Evolutionary conservation across 2,113 vertebrate genomes (phyloP).

Genomic region (Tragelaphus scriptus): DNA sequence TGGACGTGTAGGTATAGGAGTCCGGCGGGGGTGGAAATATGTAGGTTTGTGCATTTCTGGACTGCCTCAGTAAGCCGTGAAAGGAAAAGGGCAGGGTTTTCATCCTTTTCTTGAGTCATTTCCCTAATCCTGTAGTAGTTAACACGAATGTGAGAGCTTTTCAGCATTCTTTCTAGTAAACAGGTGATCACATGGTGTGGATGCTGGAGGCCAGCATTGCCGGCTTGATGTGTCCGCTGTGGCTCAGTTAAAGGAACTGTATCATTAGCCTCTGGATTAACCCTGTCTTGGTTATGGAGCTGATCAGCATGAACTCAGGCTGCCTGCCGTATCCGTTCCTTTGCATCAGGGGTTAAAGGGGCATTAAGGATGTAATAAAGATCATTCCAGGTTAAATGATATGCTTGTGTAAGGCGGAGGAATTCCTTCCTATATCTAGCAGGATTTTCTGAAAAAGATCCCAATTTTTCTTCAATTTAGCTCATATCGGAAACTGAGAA

Average conservation of each 20-base stretch:
- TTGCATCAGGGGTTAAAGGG: background rate
- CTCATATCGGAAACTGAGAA: background rate
- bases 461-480: background rate
- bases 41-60: background rate
- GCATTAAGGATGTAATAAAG: background rate
- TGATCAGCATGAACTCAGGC: background rate
- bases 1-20: background rate
- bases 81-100: background rate
- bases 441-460: background rate
- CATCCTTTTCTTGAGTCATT: background rate
- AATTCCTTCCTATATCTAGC: background rate
- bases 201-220: background rate
- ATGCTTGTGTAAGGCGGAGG: background rate
- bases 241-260: background rate
- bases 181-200: background rate
- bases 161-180: background rate
- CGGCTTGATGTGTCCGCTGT: background rate
- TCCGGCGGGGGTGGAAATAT: rapidly evolving
- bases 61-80: background rate
- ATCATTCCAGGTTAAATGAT: background rate
- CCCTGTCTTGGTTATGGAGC: background rate
- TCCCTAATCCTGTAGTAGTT: background rate
- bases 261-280: background rate
- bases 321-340: rapidly evolving
- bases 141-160: background rate